These are phyloP conservation scores for Ochropleura leucogaster DNA, from an alignment of 2,888 invertebrate species.

Conservation along the genomic window DNA sequence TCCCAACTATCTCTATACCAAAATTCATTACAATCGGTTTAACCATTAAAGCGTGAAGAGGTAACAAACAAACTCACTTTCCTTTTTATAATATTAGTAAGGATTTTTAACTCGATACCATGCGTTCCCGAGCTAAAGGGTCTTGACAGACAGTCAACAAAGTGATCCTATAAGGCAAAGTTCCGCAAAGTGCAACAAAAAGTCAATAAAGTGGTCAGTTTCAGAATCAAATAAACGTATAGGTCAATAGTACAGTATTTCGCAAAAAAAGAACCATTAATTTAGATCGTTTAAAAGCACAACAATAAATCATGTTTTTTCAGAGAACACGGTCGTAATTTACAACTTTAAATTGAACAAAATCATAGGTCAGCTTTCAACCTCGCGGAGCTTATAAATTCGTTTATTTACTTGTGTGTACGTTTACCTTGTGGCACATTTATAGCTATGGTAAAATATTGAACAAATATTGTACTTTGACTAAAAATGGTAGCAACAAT, in stretches of 20 bases:
- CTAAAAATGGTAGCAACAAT: neutral
- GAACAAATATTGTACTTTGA: neutral
- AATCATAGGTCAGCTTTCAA: slow-evolving; percentile 19
- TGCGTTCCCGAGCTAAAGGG: no score
- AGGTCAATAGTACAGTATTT: slow-evolving; percentile 9
- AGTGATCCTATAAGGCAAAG: no score
- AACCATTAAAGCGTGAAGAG: no score
- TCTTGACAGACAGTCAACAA: no score
- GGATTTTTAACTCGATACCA: no score
- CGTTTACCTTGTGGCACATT: neutral
- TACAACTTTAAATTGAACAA: slow-evolving; percentile 21
- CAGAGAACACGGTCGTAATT: slow-evolving; percentile 20
- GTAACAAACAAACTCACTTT: no score
- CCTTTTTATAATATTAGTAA: no score
- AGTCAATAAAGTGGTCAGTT: neutral
- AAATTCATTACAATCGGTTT: no score
- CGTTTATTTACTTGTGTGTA: neutral
- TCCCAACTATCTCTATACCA: no score
- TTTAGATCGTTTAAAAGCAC: slow-evolving; percentile 15
- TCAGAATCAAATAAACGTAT: neutral
- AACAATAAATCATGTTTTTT: slow-evolving; percentile 37
- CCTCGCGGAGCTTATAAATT: neutral
- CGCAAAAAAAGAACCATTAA: slow-evolving; percentile 10
- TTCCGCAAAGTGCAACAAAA: no score
- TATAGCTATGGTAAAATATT: neutral